Conservation (phyloP, 2,888 invertebrate genomes). For the Homarus gammarus region DNA sequence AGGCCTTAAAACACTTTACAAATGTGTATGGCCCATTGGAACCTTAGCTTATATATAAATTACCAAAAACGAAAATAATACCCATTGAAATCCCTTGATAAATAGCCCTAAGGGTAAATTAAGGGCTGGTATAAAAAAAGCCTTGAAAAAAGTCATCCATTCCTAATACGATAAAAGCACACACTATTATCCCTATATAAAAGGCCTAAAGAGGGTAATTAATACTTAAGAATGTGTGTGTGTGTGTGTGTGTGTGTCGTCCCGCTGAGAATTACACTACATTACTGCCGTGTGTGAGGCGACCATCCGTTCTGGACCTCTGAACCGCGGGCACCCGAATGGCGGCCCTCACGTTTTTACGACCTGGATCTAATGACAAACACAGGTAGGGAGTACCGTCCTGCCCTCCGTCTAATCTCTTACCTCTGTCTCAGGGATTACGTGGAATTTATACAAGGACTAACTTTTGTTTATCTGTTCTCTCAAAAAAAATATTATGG, state of each 20-base stretch:
- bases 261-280: neutral
- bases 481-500: too few species aligned
- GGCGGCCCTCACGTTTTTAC: neutral
- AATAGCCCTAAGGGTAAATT: too few species aligned
- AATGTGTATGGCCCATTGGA: too few species aligned
- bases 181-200: neutral
- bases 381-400: neutral
- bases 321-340: neutral
- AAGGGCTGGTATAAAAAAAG: too few species aligned
- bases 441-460: neutral
- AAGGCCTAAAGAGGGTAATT: neutral
- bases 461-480: neutral
- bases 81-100: too few species aligned
- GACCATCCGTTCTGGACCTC: conserved; percentile 4
- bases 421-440: neutral
- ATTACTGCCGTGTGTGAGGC: neutral
- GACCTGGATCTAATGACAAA: conserved; percentile 10
- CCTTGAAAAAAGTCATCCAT: too few species aligned
- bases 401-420: too few species aligned
- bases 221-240: neutral
- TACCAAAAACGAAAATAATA: too few species aligned
- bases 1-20: too few species aligned
- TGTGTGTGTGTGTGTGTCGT: too few species aligned
- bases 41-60: too few species aligned
- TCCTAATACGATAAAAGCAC: neutral